These are phyloP conservation scores for Microctenopoma steveboyesi DNA, from an alignment of 2,797 vertebrate genomes.

Conservation along the genomic window DNA sequence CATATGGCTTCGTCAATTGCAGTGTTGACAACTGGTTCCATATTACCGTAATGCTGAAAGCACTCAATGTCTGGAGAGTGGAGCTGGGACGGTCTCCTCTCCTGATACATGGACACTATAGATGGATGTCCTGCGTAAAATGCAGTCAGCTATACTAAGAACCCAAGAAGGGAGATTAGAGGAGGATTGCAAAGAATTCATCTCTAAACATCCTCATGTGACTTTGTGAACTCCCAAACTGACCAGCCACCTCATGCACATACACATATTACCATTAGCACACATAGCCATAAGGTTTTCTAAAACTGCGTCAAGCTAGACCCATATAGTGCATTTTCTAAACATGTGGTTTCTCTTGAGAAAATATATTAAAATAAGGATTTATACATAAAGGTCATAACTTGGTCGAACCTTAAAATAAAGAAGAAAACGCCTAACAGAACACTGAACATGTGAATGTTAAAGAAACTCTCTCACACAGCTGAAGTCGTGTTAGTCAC, in stretches of 20 bases:
- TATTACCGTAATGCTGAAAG: constrained; percentile 59
- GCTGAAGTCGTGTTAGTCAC: constrained; percentile 31
- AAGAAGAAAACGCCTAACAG: constrained; percentile 1
- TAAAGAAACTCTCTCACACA: background rate
- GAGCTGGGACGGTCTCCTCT: constrained; percentile 26
- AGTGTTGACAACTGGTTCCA: constrained; percentile 66
- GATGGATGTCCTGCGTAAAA: constrained; percentile 34
- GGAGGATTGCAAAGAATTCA: constrained; percentile 35
- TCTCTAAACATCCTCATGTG: constrained; percentile 31
- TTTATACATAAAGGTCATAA: constrained; percentile 12
- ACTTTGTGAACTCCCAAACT: constrained; percentile 33
- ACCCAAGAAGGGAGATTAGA: constrained; percentile 37
- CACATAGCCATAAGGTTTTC: constrained; percentile 46
- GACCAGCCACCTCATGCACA: background rate
- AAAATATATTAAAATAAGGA: constrained; percentile 7
- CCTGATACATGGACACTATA: constrained; percentile 26
- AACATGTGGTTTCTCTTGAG: constrained; percentile 18
- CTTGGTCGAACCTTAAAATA: background rate
- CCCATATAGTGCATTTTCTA: background rate
- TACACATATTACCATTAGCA: constrained; percentile 25
- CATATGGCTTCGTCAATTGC: constrained; percentile 61
- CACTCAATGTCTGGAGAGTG: constrained; percentile 40
- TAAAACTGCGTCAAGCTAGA: constrained; percentile 22
- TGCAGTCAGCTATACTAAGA: constrained; percentile 33
- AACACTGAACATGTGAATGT: constrained; percentile 2